Base-by-base conservation (phyloP, 2,888 invertebrate species). In the Pachymerium ferrugineum region DNA sequence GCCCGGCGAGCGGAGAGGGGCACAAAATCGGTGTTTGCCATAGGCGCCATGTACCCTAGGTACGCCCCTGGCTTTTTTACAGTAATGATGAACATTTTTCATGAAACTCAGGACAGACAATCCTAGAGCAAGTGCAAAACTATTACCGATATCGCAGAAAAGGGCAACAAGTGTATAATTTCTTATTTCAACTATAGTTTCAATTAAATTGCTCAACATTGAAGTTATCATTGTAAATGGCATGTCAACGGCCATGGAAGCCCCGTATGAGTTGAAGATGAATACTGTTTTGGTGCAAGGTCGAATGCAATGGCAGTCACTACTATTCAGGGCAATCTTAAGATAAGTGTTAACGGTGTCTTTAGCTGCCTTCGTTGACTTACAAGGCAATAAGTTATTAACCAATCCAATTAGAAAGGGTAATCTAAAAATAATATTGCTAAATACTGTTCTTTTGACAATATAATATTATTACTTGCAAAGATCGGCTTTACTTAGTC, bases 31-130 rank as follows among this genome's bases (percentile, higher is more conserved):
- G 8, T 54, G 54, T 54, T 54, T 54, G 54, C 54, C 54, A 54
- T 54, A 54, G 54, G 54, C 54, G 54, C 54, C 54, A 54, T 54
- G 4, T 54, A 54, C 54, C 54, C 54, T 54, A 54, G 54, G 16
- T 54, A 54, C 54, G 54, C 54, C 54, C 8, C 54, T 54, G 54
- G 54, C n/a, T n/a, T n/a, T n/a, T n/a, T n/a, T n/a, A n/a, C n/a
- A n/a, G n/a, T n/a, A n/a, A n/a, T n/a, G n/a, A n/a, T n/a, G n/a
- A n/a, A n/a, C n/a, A n/a, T n/a, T n/a, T n/a, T n/a, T n/a, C n/a
- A n/a, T n/a, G n/a, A n/a, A n/a, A n/a, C n/a, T n/a, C n/a, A n/a
- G n/a, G n/a, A n/a, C n/a, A n/a, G n/a, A n/a, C n/a, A n/a, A n/a
- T n/a, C n/a, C n/a, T n/a, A n/a, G n/a, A n/a, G n/a, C n/a, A n/a